Conservation (phyloP, 2,113 vertebrate species). For the Lepisosteus oculatus region DNA sequence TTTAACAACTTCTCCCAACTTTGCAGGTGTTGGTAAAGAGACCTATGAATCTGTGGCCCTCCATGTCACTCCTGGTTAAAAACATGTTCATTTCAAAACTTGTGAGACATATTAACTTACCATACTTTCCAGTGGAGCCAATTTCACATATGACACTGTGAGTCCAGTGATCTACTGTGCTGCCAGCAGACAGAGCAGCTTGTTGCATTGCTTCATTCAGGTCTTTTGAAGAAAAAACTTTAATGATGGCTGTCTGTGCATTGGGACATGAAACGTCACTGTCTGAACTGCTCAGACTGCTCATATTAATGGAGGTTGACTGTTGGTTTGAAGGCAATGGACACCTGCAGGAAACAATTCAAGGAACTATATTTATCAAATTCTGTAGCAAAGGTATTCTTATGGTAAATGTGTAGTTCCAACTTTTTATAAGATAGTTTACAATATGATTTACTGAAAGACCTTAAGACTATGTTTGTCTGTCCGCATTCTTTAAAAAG, state of each 20-base stretch:
- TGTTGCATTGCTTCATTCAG: slow-evolving; percentile 14
- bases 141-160: slow-evolving; percentile 2
- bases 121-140: background rate
- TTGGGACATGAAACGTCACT: slow-evolving; percentile 54
- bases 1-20: too few species aligned
- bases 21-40: too few species aligned
- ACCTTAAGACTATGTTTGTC: too few species aligned
- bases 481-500: too few species aligned
- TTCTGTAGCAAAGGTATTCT: too few species aligned
- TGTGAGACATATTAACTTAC: slow-evolving; percentile 5
- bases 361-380: background rate
- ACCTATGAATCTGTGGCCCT: too few species aligned
- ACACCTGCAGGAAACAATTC: background rate
- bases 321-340: slow-evolving; percentile 20
- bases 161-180: background rate
- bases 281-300: slow-evolving; percentile 35
- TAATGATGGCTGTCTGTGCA: slow-evolving; percentile 42
- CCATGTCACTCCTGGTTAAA: background rate
- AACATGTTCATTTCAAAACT: background rate
- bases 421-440: background rate
- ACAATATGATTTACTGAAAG: too few species aligned
- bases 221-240: background rate
- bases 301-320: slow-evolving; percentile 20
- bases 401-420: background rate
- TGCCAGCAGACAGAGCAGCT: slow-evolving; percentile 1